Evolutionary conservation across 2,113 vertebrate genomes (phyloP).

Genomic region (Falco punctatus): DNA sequence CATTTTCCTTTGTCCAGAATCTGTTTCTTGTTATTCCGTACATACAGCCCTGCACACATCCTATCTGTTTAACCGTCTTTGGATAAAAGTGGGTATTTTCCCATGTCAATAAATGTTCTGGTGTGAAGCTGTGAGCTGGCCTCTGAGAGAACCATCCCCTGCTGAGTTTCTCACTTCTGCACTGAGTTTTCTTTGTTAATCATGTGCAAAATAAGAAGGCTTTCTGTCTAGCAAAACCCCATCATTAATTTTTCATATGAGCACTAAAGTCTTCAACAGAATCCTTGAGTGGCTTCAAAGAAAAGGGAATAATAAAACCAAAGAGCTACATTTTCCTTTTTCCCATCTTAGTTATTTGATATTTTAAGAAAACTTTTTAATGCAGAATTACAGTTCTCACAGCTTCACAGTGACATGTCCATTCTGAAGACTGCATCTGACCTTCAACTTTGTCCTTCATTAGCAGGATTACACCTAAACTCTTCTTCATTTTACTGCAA

Average conservation of each 20-base stretch:
- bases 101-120: conserved; percentile 23
- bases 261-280: conserved; percentile 60
- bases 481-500: conserved; percentile 68
- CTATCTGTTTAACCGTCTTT: conserved; percentile 58
- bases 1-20: conserved; percentile 52
- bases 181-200: conserved; percentile 68
- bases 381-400: conserved; percentile 7
- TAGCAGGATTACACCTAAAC: conserved; percentile 64
- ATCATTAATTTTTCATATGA: conserved; percentile 76
- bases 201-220: conserved; percentile 56
- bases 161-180: conserved; percentile 39
- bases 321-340: neutral
- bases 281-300: conserved; percentile 54
- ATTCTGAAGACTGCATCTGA: conserved; percentile 64
- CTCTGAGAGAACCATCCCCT: conserved; percentile 6
- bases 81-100: conserved; percentile 55
- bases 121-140: conserved; percentile 53
- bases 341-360: neutral
- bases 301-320: conserved; percentile 46
- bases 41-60: neutral
- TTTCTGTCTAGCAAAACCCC: conserved; percentile 68
- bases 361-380: conserved; percentile 42
- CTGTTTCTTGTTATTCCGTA: conserved; percentile 29
- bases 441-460: conserved; percentile 78
- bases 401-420: neutral